Evolutionary conservation across 2,797 vertebrate genomes (phyloP), one percentile per base, ranked within the genome.

Genomic region (Arnoldichthys spilopterus): DNA sequence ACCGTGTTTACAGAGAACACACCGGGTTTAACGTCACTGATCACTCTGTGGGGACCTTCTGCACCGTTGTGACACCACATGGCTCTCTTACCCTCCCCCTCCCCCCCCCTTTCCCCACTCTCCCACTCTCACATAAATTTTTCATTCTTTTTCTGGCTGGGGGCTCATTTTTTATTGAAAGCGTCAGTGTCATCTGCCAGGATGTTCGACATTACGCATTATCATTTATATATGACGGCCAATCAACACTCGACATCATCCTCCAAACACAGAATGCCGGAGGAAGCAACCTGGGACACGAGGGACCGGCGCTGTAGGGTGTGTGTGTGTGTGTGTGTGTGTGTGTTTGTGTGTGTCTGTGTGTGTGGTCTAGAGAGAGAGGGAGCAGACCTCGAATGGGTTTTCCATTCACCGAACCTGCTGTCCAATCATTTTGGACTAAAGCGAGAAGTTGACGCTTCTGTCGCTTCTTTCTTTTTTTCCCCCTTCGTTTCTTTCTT

Each of bases 111-210:
- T 61, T 34, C 3, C 51, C 64, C 51, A 20, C 32, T 78, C 81
- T 80, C 73, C 80, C 80, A 82, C 83, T 78, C 66, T 82, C 37
- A 28, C 73, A 86, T 92, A 78, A 91, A 92, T 93, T 89, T 91
- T 91, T 91, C 69, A 92, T 91, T 73, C 78, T 53, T 71, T 74
- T 75, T 68, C 76, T 83, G 68, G 66, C 89, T 80, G 83, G 77
- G 84, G 85, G 82, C 82, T 92, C 86, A 91, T 93, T 86, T 90
- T 93, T 92, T 91, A 93, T 92, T 91, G 85, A 93, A 82, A 58
- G 78, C 18, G 72, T 78, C 77, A 0, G 80, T 84, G 87, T 86
- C 86, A 86, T 87, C 62, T 53, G 83, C 82, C 86, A 74, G 78
- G 88, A 88, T 91, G 88, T 91, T 86, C 81, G 85, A 90, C 91